Conservation (phyloP, 2,888 invertebrate genomes). For the Thysanoteuthis rhombus region DNA sequence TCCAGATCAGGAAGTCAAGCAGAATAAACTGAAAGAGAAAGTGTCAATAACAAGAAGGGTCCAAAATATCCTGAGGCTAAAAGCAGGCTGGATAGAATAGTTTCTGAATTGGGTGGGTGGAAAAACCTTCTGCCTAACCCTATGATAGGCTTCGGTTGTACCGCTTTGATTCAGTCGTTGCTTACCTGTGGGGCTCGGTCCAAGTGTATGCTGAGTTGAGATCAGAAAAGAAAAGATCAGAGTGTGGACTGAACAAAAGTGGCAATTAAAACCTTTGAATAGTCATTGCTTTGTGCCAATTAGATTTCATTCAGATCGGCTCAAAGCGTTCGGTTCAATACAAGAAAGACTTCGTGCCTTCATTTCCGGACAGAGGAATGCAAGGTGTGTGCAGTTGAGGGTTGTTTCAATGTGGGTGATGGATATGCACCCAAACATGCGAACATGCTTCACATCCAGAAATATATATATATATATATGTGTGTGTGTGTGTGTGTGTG, state of each 20-base stretch:
- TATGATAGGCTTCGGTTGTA: neutral
- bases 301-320: neutral
- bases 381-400: neutral
- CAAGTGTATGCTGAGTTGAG: neutral
- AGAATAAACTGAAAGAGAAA: neutral
- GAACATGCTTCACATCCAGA: neutral
- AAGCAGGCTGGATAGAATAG: neutral
- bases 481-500: neutral
- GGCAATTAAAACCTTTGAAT: neutral
- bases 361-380: neutral
- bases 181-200: neutral
- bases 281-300: neutral
- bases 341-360: neutral
- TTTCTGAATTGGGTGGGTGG: neutral
- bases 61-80: neutral
- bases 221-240: neutral
- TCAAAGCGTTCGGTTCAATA: neutral
- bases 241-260: neutral
- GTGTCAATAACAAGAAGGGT: neutral
- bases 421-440: neutral
- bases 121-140: neutral
- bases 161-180: neutral
- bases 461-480: no score
- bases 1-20: neutral
- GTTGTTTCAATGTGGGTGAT: neutral